These are phyloP conservation scores for Sisor rabdophorus DNA, from an alignment of 2,113 vertebrate species.

Conservation along the genomic window DNA sequence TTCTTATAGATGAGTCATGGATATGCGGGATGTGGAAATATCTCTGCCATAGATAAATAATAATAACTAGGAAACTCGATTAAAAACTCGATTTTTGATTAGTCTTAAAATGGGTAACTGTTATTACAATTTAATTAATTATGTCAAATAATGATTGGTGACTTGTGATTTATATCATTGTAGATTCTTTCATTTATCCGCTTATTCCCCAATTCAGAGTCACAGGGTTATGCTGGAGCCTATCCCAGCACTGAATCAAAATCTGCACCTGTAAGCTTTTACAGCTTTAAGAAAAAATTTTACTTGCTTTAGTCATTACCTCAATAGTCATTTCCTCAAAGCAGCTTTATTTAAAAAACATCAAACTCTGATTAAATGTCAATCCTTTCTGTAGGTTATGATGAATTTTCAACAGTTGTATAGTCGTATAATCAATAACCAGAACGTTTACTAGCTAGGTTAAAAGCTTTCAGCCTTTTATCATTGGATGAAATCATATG, in stretches of 20 bases:
- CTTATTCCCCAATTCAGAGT: too few species aligned
- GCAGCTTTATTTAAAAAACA: too few species aligned
- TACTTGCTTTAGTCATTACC: too few species aligned
- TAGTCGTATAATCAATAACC: constrained; percentile 30
- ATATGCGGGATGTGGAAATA: constrained; percentile 58
- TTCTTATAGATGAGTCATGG: constrained; percentile 58
- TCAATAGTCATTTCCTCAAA: too few species aligned
- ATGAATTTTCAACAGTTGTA: constrained; percentile 12
- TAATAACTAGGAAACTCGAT: constrained; percentile 67
- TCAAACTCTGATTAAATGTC: constrained; percentile 48
- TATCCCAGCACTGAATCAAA: too few species aligned
- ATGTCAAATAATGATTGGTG: too few species aligned
- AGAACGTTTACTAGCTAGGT: constrained; percentile 33
- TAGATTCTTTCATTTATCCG: not conserved
- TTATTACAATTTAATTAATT: too few species aligned
- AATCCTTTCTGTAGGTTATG: constrained; percentile 6
- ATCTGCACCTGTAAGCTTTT: too few species aligned
- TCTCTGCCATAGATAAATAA: constrained; percentile 67
- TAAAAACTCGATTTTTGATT: too few species aligned
- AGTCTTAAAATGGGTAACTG: constrained; percentile 62
- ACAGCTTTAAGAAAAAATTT: too few species aligned
- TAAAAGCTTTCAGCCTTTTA: constrained; percentile 54
- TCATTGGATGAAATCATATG: constrained; percentile 59
- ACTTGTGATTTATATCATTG: not conserved
- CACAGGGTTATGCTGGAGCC: too few species aligned